phyloP scores from a whole-genome alignment of 1,140 invertebrate species.

The Ylistrum balloti region DNA sequence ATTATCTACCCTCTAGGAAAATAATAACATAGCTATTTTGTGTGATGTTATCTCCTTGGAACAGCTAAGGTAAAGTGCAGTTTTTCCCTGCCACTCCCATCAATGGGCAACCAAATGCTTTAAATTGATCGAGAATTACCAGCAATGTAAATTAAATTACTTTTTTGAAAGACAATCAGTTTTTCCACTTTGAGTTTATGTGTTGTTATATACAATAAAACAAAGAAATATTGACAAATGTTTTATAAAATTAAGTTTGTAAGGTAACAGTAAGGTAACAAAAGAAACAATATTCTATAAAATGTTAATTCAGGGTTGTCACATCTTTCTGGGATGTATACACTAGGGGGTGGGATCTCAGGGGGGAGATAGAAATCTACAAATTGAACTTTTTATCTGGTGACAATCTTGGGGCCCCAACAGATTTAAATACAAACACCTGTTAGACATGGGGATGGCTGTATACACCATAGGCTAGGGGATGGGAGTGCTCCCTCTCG shows the following conservation, averaged over 20 bases:
- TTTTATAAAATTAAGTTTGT: neutral
- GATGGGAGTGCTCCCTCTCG: neutral
- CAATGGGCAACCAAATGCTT: neutral
- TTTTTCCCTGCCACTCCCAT: neutral
- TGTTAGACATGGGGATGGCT: neutral
- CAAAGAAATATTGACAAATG: neutral
- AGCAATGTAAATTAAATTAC: slow-evolving; percentile 13
- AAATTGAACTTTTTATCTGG: slow-evolving; percentile 34
- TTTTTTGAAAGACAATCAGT: slow-evolving; percentile 14
- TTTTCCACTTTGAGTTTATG: slow-evolving; percentile 10
- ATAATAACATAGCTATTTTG: slow-evolving; percentile 9
- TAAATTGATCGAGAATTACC: slow-evolving; percentile 19
- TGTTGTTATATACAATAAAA: neutral
- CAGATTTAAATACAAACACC: slow-evolving; percentile 23
- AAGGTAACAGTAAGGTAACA: too few relatives aligned
- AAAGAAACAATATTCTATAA: too few relatives aligned
- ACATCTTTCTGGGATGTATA: neutral
- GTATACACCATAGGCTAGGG: slow-evolving; percentile 10
- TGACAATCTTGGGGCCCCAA: neutral
- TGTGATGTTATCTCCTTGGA: neutral
- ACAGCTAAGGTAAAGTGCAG: slow-evolving; percentile 25
- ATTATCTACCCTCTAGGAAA: slow-evolving; percentile 43
- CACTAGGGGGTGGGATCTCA: neutral
- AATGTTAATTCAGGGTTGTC: neutral
- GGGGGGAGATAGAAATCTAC: neutral